These are phyloP conservation scores for Julus scandinavius DNA, from an alignment of 2,888 invertebrate species.

Conservation along the genomic window DNA sequence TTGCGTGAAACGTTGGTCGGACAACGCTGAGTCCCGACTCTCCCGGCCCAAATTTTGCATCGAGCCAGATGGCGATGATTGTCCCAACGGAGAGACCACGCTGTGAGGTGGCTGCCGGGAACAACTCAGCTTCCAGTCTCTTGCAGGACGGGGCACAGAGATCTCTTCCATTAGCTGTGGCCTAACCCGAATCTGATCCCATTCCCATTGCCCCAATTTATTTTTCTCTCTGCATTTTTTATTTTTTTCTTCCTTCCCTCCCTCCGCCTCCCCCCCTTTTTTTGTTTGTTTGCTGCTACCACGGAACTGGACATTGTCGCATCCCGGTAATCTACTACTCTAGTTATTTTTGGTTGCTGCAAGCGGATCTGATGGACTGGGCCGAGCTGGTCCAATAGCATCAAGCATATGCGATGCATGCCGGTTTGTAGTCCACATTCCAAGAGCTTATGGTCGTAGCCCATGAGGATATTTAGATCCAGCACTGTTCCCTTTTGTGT, in stretches of 20 bases:
- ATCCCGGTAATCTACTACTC: not conserved
- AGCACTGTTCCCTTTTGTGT: not conserved
- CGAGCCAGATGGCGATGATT: conserved; percentile 52
- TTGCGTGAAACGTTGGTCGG: conserved; percentile 60
- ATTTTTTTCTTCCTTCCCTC: no score
- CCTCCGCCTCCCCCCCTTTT: not conserved
- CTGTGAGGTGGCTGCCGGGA: not conserved
- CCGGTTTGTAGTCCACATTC: not conserved
- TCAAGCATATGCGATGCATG: not conserved
- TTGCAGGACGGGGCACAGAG: not conserved
- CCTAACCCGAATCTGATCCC: not conserved
- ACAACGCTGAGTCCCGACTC: conserved; percentile 43
- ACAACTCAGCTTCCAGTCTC: not conserved
- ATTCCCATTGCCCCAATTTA: not conserved
- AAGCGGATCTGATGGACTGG: not conserved
- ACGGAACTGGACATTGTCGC: not conserved
- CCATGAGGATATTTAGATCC: not conserved
- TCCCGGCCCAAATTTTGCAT: conserved; percentile 54
- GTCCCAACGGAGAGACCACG: conserved; percentile 17
- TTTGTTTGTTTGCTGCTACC: not conserved
- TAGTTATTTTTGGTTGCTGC: not conserved
- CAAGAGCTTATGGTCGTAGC: not conserved
- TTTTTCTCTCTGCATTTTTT: not conserved
- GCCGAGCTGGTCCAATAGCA: no score
- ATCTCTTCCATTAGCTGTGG: not conserved